These are phyloP conservation scores for Penelope pileata DNA, from an alignment of 2,113 vertebrate species.

Conservation along the genomic window DNA sequence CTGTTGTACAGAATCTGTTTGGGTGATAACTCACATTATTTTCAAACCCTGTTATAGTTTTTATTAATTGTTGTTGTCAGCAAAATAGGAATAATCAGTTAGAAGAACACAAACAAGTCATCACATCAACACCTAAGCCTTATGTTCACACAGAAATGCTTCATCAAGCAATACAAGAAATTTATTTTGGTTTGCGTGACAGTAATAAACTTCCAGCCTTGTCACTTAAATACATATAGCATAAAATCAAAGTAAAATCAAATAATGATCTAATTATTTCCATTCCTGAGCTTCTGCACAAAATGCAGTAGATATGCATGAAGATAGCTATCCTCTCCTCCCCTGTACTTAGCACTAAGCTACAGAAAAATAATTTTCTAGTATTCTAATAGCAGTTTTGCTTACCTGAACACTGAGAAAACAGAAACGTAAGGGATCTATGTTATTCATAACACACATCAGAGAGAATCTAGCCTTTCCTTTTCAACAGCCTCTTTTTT, in stretches of 20 bases:
- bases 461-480: background rate
- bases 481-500: background rate
- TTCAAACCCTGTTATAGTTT: background rate
- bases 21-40: background rate
- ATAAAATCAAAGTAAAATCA: background rate
- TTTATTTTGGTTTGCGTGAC: background rate
- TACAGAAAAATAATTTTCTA: background rate
- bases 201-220: background rate
- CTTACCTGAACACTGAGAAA: background rate
- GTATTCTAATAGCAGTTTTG: background rate
- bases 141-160: background rate
- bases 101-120: background rate
- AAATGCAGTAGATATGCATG: background rate
- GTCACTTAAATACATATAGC: background rate
- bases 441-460: background rate
- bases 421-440: background rate
- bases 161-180: background rate
- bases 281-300: background rate
- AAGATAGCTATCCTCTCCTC: background rate
- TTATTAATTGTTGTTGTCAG: background rate
- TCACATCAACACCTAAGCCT: background rate
- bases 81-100: background rate
- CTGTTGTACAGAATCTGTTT: background rate
- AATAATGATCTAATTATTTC: background rate
- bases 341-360: background rate